Evolutionary conservation across 1,140 invertebrate genomes (phyloP), one percentile per base, ranked within the genome.

Genomic region (Diorhabda sublineata): DNA sequence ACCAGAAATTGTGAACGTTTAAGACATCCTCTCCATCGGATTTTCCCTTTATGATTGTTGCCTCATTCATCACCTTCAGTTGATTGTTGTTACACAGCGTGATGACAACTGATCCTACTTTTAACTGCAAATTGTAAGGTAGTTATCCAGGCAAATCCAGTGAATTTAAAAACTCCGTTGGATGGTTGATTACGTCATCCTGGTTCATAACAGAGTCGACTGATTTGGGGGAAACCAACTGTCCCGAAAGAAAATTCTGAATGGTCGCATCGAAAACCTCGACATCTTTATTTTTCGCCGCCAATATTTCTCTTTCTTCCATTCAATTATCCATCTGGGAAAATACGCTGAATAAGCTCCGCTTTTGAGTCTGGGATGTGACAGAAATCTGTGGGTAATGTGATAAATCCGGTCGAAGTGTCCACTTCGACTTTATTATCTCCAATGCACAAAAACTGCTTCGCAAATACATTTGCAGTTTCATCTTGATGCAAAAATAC

Each of bases 1-100:
- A 87, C 67, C 42, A 85, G 83, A 78, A 87, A 85, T 71, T 87
- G 84, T 3, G 81, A 41, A 44, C 83, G 60, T 75, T 79, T 80
- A 65, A 73, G 61, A 83, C 81, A 72, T 78, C 66, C 78, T 85
- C 75, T 66, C 81, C 83, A 82, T 81, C 65, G 71, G 64, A 73
- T 61, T 73, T 73, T 66, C 61, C 66, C 8, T 64, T 66, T 7
- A 71, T 58, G 57, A 82, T 79, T 56, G 65, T 80, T 80, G 81
- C 83, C 77, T 83, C 78, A 58, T 72, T 73, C 72, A 72, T 56
- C 57, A 76, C 42, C 72, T 65, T 73, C 69, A 80, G 78, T 69
- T 77, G 73, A 73, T 80, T 76, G 67, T 81, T 63, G 71, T 85
- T 84, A 73, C 81, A 70, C 8, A 84, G 71, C 67, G 83, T 61